Evolutionary conservation across 2,888 invertebrate species (phyloP).

Genomic region (Pharmacophagus antenor): DNA sequence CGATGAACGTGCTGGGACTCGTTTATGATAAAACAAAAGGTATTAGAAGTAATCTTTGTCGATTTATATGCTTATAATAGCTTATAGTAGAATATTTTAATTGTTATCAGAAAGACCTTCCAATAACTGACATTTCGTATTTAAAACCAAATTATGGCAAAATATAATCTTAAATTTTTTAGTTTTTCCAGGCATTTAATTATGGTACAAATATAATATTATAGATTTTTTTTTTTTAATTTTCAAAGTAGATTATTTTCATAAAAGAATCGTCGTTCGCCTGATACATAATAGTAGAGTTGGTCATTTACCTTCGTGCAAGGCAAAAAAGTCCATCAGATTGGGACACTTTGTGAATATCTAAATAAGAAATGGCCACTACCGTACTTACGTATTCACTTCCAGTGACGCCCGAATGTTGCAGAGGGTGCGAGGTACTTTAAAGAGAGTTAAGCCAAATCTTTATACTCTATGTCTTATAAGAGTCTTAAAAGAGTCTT

Average conservation of each 20-base stretch:
- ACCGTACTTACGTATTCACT: constrained; percentile 20
- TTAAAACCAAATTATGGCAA: too few relatives aligned
- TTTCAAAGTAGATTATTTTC: too few relatives aligned
- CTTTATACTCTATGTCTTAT: neutral
- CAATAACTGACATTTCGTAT: too few relatives aligned
- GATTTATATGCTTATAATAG: neutral
- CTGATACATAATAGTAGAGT: constrained; percentile 1
- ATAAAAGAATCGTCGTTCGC: neutral
- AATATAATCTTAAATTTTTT: too few relatives aligned
- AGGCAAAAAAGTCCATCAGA: constrained; percentile 13
- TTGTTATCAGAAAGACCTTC: too few relatives aligned
- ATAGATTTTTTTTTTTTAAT: too few relatives aligned
- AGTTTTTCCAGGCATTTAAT: too few relatives aligned
- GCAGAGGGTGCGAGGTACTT: constrained; percentile 12
- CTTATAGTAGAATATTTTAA: neutral
- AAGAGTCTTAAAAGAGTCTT: neutral
- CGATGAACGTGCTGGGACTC: constrained; percentile 23
- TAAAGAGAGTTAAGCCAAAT: constrained; percentile 3
- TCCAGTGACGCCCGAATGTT: constrained; percentile 14
- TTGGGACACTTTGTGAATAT: constrained; percentile 17
- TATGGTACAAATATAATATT: too few relatives aligned
- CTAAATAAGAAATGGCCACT: constrained; percentile 9
- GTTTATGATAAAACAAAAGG: constrained; percentile 5
- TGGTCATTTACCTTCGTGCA: constrained; percentile 11
- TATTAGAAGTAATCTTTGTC: neutral